A percentile compares a stretch with the other conserved stretches of the same genome.
Evolutionary conservation across 2,113 vertebrate genomes (phyloP).

Genomic region (Etheostoma spectabile): DNA sequence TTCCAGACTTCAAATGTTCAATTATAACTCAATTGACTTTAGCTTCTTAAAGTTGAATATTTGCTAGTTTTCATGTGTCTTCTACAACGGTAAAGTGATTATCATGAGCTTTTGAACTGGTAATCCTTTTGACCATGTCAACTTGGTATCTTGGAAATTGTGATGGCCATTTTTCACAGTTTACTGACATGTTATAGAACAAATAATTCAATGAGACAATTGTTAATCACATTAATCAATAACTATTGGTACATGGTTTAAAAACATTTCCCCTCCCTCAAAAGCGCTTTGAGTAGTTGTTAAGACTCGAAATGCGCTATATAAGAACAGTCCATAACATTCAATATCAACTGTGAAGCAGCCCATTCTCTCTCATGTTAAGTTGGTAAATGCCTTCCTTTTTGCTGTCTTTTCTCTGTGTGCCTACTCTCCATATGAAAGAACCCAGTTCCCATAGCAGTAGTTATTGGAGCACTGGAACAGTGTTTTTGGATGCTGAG

Average conservation of each 20-base stretch:
- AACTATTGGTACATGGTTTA: background rate
- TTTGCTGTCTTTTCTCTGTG: constrained; percentile 22
- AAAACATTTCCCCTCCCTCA: background rate
- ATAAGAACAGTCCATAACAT: no score
- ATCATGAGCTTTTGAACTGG: background rate
- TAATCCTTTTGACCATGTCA: background rate
- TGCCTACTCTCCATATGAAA: constrained; percentile 47
- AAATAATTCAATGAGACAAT: background rate
- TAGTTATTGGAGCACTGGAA: constrained; percentile 40
- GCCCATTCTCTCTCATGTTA: constrained; percentile 2
- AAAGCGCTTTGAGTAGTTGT: no score
- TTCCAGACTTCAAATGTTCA: background rate
- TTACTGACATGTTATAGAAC: background rate
- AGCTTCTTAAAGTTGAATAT: background rate
- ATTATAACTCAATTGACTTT: background rate
- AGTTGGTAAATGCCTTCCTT: constrained; percentile 20
- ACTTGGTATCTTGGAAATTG: background rate
- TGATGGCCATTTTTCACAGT: background rate
- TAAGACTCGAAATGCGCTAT: no score
- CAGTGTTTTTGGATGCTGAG: constrained; percentile 38
- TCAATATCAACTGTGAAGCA: background rate
- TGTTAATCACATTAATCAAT: background rate
- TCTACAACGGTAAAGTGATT: background rate
- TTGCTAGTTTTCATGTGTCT: background rate
- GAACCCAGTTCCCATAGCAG: constrained; percentile 24